Percentiles rank a stretch among this genome's conserved stretches.
phyloP scores from a whole-genome alignment of 2,113 vertebrate genomes.

The Ammodytes dubius region DNA sequence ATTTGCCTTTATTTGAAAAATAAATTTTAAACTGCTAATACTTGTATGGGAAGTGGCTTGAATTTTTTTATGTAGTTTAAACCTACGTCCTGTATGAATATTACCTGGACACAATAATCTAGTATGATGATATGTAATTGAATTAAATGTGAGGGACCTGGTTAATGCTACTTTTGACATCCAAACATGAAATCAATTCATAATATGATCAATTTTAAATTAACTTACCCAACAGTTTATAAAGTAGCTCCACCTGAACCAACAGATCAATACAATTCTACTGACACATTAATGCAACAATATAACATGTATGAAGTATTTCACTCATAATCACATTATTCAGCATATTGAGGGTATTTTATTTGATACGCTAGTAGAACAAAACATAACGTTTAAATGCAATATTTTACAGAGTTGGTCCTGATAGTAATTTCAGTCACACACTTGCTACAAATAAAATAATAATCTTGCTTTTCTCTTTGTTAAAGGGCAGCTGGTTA shows the following conservation, averaged over 20 bases:
- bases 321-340: neutral
- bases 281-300: neutral
- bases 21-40: constrained; percentile 48
- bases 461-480: too few species aligned
- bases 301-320: neutral
- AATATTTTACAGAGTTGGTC: too few species aligned
- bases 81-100: neutral
- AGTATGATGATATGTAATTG: neutral
- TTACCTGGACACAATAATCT: neutral
- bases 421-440: too few species aligned
- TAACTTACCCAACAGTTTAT: neutral
- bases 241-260: neutral
- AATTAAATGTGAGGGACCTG: too few species aligned
- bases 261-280: too few species aligned
- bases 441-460: too few species aligned
- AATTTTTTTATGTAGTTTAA: neutral
- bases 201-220: too few species aligned
- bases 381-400: too few species aligned
- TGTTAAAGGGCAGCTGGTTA: too few species aligned
- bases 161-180: too few species aligned
- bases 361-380: neutral
- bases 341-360: too few species aligned
- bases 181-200: too few species aligned
- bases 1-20: constrained; percentile 50
- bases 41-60: constrained; percentile 6